A percentile compares a stretch with the other conserved stretches of the same genome.
These are phyloP conservation scores for Sorex fumeus DNA, from an alignment of 2,113 vertebrate species.

Conservation along the genomic window DNA sequence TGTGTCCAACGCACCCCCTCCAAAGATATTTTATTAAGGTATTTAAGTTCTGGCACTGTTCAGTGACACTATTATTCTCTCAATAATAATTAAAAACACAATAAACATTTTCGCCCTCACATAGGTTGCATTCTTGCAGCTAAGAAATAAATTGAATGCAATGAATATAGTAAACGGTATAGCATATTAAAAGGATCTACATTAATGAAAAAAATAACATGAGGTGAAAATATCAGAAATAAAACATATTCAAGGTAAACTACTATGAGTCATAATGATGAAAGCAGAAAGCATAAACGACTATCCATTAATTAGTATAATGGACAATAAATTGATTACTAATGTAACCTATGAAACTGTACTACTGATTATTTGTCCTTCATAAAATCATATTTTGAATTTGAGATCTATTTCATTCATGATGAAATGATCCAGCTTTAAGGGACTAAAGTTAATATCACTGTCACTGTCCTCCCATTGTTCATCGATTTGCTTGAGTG, in stretches of 20 bases:
- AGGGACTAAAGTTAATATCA: neutral
- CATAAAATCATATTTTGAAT: neutral
- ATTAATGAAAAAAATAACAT: no score
- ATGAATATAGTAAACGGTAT: neutral
- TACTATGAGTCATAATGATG: rapidly evolving
- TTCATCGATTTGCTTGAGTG: no score
- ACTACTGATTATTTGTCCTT: rapidly evolving
- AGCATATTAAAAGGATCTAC: neutral
- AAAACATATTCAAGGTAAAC: rapidly evolving
- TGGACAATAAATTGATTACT: rapidly evolving
- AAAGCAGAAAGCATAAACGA: rapidly evolving
- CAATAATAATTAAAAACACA: neutral
- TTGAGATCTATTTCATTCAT: neutral
- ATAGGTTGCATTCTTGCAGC: neutral
- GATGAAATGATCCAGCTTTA: neutral
- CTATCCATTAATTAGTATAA: rapidly evolving
- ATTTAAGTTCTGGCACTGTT: no score
- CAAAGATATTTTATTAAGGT: no score
- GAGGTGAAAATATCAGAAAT: no score
- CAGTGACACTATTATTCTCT: neutral
- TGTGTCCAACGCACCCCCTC: no score
- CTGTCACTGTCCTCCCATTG: no score
- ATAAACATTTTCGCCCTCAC: neutral
- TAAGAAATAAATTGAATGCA: neutral
- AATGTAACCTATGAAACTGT: rapidly evolving